Evolutionary conservation across 2,797 vertebrate species (phyloP).

Genomic region (Lithobates sylvaticus): DNA sequence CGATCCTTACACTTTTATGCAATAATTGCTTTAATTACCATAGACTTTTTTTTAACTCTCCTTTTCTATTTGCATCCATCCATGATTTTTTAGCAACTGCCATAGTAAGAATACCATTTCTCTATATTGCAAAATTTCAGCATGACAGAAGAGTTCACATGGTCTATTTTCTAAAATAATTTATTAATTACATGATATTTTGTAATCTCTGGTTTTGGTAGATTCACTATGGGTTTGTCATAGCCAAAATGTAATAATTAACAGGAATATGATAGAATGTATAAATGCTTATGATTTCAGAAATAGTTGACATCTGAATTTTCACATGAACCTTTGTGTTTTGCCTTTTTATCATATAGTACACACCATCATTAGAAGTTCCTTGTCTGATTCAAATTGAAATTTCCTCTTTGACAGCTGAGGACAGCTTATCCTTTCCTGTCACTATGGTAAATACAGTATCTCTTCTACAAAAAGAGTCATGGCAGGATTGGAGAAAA

Average conservation of each 20-base stretch:
- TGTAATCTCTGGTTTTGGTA: neutral
- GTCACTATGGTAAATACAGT: conserved; percentile 64
- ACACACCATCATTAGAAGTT: conserved; percentile 58
- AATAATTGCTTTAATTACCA: no score
- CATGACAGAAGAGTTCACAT: no score
- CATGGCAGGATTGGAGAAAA: conserved; percentile 52
- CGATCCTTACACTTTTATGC: no score
- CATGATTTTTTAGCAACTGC: no score
- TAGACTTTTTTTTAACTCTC: no score
- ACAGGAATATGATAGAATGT: conserved; percentile 8
- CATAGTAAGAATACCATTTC: no score
- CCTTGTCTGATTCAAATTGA: conserved; percentile 66
- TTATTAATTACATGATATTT: neutral
- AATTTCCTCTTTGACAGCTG: conserved; percentile 64
- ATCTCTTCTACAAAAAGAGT: conserved; percentile 64
- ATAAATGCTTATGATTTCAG: neutral
- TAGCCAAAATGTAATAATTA: conserved; percentile 1
- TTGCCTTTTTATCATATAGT: conserved; percentile 27
- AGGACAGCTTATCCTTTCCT: conserved; percentile 64
- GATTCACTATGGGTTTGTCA: neutral
- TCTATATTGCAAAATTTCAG: no score
- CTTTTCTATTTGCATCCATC: no score
- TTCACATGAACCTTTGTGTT: conserved; percentile 39
- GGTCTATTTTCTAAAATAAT: neutral
- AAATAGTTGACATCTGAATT: conserved; percentile 5